Percentiles rank a stretch among this genome's conserved stretches.
Evolutionary conservation across 2,113 vertebrate species (phyloP).

Genomic region (Orthonyx spaldingii): DNA sequence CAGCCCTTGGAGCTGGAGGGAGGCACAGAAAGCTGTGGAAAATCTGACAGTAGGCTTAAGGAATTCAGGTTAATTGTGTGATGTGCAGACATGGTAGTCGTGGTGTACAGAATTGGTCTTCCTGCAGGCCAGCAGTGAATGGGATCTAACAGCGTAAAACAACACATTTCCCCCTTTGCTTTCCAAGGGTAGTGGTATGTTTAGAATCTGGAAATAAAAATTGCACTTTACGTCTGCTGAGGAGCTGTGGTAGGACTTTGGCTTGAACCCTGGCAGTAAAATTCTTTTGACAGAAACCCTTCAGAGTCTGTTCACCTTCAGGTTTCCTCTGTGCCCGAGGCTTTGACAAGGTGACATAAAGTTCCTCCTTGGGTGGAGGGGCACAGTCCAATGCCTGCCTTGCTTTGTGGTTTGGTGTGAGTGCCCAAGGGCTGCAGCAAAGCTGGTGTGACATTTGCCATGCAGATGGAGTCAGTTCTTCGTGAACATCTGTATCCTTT

Average conservation of each 20-base stretch:
- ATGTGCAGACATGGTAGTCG: fast-evolving
- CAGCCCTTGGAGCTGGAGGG: not conserved
- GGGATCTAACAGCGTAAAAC: not conserved
- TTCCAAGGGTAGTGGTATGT: not conserved
- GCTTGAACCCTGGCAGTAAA: not conserved
- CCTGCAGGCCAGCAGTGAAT: not conserved
- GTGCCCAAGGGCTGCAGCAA: not conserved
- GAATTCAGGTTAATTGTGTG: not conserved
- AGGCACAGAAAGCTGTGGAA: not conserved
- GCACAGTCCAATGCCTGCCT: fast-evolving
- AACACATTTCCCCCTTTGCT: fast-evolving
- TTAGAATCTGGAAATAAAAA: not conserved
- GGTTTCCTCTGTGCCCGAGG: not conserved
- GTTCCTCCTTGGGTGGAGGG: not conserved
- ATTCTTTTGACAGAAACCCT: not conserved
- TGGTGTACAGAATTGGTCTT: not conserved
- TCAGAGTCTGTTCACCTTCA: not conserved
- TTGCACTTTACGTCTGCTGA: fast-evolving
- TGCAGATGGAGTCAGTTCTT: not conserved
- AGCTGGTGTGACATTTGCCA: not conserved
- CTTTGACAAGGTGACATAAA: not conserved
- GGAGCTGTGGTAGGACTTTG: not conserved
- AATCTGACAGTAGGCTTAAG: not conserved
- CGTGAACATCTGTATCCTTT: not conserved
- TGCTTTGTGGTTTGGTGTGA: not conserved